Percentiles rank a stretch among this genome's conserved stretches.
These are phyloP conservation scores for Branchinecta lindahli DNA, from an alignment of 1,140 invertebrate genomes.

Conservation along the genomic window DNA sequence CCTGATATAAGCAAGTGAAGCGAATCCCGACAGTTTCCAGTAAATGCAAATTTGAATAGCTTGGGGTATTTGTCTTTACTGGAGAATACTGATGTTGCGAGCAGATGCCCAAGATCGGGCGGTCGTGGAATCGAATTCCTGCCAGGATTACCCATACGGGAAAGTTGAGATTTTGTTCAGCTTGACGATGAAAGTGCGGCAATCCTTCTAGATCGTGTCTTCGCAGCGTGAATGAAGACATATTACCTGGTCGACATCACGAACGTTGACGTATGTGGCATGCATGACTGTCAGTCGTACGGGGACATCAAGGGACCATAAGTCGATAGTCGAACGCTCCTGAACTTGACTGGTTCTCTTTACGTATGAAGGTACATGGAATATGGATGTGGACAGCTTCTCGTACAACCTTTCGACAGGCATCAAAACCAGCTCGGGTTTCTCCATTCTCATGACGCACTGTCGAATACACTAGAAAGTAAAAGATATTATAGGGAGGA, in stretches of 20 bases:
- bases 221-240: not conserved
- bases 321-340: conserved; percentile 17
- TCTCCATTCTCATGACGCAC: conserved; percentile 32
- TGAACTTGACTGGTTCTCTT: conserved; percentile 27
- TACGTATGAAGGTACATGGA: conserved; percentile 34
- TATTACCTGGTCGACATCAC: conserved; percentile 36
- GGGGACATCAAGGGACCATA: conserved; percentile 28
- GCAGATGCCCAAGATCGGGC: too few species aligned
- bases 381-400: conserved; percentile 30
- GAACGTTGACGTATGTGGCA: conserved; percentile 40
- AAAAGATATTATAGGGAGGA: not conserved
- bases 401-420: conserved; percentile 33
- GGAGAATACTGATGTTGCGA: too few species aligned
- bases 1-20: too few species aligned
- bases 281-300: conserved; percentile 36
- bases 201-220: not conserved
- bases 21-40: too few species aligned
- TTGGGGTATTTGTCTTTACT: too few species aligned
- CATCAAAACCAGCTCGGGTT: conserved; percentile 38
- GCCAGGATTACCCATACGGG: too few species aligned
- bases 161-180: not conserved
- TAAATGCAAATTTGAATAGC: too few species aligned
- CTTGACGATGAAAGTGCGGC: not conserved
- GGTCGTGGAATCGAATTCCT: too few species aligned
- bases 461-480: conserved; percentile 36